phyloP scores from a whole-genome alignment of 2,113 vertebrate species.

The Zeus faber region DNA sequence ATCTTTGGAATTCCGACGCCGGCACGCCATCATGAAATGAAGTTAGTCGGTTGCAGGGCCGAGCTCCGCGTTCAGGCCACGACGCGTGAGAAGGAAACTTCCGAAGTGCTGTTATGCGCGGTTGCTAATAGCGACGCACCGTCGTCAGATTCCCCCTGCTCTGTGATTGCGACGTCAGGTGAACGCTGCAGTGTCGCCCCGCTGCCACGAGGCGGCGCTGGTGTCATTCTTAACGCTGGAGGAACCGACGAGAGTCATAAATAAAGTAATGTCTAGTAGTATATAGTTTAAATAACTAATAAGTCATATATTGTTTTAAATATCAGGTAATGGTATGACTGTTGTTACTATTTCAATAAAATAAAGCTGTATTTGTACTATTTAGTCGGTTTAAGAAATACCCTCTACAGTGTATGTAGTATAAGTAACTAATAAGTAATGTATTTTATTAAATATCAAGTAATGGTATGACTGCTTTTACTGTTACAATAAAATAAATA shows the following conservation, averaged over 20 bases:
- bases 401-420: no score
- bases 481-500: not conserved
- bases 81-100: constrained; percentile 14
- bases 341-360: not conserved
- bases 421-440: no score
- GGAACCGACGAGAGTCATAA: no score
- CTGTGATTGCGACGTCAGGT: not conserved
- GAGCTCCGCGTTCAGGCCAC: not conserved
- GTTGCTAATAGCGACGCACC: constrained; percentile 45
- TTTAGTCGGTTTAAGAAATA: no score
- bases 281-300: constrained; percentile 8
- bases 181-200: not conserved
- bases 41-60: no score
- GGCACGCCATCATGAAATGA: constrained; percentile 44
- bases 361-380: not conserved
- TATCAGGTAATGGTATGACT: not conserved
- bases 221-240: not conserved
- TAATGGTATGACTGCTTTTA: no score
- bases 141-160: no score
- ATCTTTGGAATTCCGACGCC: constrained; percentile 38
- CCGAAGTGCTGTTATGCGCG: not conserved
- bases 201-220: constrained; percentile 38
- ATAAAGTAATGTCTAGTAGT: constrained; percentile 53
- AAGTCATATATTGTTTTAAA: not conserved
- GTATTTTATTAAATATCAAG: no score